Base-by-base conservation (phyloP, 2,113 vertebrate genomes). In the Typhlomys cinereus region DNA sequence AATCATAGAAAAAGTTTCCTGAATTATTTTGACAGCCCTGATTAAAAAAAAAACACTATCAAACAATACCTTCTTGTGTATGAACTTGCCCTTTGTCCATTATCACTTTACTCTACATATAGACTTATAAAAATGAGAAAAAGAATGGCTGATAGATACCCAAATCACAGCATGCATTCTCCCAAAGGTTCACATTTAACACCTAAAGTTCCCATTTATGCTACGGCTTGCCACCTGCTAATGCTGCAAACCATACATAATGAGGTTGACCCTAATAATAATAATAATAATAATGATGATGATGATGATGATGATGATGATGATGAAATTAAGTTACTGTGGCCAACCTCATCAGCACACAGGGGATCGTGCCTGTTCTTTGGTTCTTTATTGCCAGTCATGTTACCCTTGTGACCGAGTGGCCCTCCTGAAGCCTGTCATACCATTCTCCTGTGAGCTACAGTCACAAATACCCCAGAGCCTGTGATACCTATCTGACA, bases 71-170 rank as follows among this genome's bases (percentile, higher is more conserved):
- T 90, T 29, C 20, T 62, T 89, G 44, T 13, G 50, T 50, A 74
- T 12, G 70, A 44, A 79, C 52, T 76, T 94, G 67, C 59, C 18
- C 14, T 83, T 93, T 92, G 88, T 34, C 17, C 44, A 88, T 54
- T 44, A 79, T 21, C 41, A 74, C 87, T 31, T 89, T 82, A 75
- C 31, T n/a, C n/a, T 52, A 66, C 11, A 82, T 50, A 41, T 31
- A 91, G 36, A 11, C 44, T 90, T 17, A 70, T 21, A 89, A 89
- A 94, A 85, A 71, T 84, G 78, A 87, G 78, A 69, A 8, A 88
- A 13, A 94, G 15, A 74, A 73, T 21, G 75, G 71, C 21, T 87
- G n/a, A 31, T 46, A 88, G 39, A 48, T 41, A 39, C 31, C 21
- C 25, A 92, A 29, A 17, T n/a, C 67, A 57, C 23, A 69, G n/a